These are phyloP conservation scores for Aurelia coerulea DNA, from an alignment of 30 jellyfish, hydroid and myxozoan genomes.

Conservation along the genomic window DNA sequence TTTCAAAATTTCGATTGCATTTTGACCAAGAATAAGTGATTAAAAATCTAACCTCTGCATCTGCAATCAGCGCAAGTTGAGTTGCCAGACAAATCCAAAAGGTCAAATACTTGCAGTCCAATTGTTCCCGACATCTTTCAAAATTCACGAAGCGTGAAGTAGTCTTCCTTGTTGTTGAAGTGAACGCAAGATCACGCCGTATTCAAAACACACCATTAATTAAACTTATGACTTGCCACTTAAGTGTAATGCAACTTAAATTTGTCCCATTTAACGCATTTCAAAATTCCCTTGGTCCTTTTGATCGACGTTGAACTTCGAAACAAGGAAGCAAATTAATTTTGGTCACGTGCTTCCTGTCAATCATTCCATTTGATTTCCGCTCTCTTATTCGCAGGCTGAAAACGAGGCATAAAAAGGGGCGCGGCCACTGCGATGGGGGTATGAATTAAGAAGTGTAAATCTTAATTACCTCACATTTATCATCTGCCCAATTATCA, in stretches of 20 bases:
- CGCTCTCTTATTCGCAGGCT: not conserved
- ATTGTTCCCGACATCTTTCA: conserved; percentile 29
- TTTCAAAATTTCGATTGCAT: too few relatives aligned
- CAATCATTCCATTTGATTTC: not conserved
- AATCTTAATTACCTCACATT: conserved; percentile 59
- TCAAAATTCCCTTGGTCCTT: not conserved
- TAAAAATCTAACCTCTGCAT: not conserved
- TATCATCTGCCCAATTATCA: conserved; percentile 67
- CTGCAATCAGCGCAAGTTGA: conserved; percentile 77
- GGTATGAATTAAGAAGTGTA: too few relatives aligned
- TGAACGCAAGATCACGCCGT: too few relatives aligned
- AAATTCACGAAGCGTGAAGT: not conserved
- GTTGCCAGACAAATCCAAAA: conserved; percentile 59
- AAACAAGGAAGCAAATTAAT: not conserved
- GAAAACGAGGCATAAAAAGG: too few relatives aligned
- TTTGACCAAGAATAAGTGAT: too few relatives aligned
- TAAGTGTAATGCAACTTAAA: not conserved
- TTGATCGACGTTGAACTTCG: not conserved
- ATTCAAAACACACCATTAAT: not conserved
- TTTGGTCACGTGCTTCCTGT: too few relatives aligned
- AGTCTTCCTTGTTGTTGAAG: not conserved
- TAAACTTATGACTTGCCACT: not conserved
- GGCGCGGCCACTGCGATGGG: too few relatives aligned
- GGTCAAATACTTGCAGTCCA: conserved; percentile 27
- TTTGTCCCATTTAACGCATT: not conserved